Evolutionary conservation across 1,140 invertebrate species (phyloP).

Genomic region (Brachionus koreanus): DNA sequence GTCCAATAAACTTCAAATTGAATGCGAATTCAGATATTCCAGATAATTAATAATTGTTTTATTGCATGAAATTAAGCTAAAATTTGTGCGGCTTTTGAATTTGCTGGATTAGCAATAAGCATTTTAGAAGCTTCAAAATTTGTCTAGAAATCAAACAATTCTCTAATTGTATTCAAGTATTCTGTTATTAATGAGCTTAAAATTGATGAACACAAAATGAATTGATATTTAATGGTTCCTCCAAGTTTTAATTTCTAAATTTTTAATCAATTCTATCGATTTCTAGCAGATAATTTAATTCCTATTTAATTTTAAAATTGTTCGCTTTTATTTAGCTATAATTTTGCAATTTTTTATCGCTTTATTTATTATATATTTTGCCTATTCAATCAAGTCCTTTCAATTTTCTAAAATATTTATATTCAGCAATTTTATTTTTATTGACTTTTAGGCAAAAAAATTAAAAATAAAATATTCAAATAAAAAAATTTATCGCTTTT

Average conservation of each 20-base stretch:
- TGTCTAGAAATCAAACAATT: not conserved
- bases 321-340: not conserved
- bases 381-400: not conserved
- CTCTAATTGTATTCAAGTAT: not conserved
- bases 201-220: not conserved
- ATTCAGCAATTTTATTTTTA: too few species aligned
- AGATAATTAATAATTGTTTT: conserved; percentile 40
- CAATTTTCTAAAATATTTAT: not conserved
- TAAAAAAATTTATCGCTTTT: too few species aligned
- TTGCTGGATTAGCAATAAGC: not conserved
- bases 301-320: not conserved
- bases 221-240: not conserved
- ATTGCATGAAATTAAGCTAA: conserved; percentile 25
- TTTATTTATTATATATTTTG: too few species aligned
- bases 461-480: too few species aligned
- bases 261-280: not conserved
- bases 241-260: not conserved
- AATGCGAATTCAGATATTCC: not conserved
- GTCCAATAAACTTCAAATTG: not conserved
- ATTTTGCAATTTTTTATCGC: not conserved
- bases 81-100: not conserved
- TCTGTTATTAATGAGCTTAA: conserved; percentile 3
- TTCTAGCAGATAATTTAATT: not conserved
- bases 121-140: conserved; percentile 15
- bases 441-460: too few species aligned